A percentile compares a stretch with the other conserved stretches of the same genome.
These are phyloP conservation scores for Chymomyza costata DNA, from an alignment of 1,140 invertebrate species.

Conservation along the genomic window DNA sequence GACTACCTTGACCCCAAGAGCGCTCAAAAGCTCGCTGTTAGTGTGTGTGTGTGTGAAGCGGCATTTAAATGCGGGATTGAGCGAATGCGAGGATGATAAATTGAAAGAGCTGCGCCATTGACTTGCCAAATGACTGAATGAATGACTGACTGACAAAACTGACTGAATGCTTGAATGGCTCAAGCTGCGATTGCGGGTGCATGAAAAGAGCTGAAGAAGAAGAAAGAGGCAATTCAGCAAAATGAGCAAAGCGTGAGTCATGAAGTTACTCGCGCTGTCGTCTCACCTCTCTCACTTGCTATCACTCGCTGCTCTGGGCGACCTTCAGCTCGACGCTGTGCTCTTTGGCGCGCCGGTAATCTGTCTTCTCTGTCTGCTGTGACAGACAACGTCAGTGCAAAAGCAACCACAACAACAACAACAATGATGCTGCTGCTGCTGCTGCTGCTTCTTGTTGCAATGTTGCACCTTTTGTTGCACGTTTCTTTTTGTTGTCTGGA, in stretches of 20 bases:
- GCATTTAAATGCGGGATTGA: constrained; percentile 28
- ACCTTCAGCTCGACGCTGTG: constrained; percentile 34
- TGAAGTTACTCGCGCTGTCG: constrained; percentile 4
- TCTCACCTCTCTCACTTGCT: constrained; percentile 3
- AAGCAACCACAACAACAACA: constrained; percentile 14
- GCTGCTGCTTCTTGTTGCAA: constrained; percentile 17
- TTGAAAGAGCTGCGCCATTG: constrained; percentile 13
- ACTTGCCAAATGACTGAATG: constrained; percentile 16
- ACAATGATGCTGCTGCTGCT: constrained; percentile 2
- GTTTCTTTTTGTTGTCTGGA: constrained; percentile 15
- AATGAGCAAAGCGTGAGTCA: constrained; percentile 66
- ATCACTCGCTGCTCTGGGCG: constrained; percentile 8
- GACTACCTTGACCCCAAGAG: constrained; percentile 59
- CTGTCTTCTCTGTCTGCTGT: constrained; percentile 8
- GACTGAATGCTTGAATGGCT: constrained; percentile 10
- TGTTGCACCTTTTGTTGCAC: constrained; percentile 27
- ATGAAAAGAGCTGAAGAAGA: too few relatives aligned
- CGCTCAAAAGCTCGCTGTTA: too few relatives aligned
- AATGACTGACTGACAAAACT: constrained; percentile 38
- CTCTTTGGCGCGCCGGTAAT: constrained; percentile 16
- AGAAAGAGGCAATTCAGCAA: too few relatives aligned
- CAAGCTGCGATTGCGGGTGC: too few relatives aligned
- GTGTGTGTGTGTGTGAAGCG: too few relatives aligned
- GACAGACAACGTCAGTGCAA: neutral
- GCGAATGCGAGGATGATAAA: constrained; percentile 12